Evolutionary conservation across 1,140 invertebrate species (phyloP), one percentile per base, ranked within the genome.

Genomic region (Gryllus bimaculatus): DNA sequence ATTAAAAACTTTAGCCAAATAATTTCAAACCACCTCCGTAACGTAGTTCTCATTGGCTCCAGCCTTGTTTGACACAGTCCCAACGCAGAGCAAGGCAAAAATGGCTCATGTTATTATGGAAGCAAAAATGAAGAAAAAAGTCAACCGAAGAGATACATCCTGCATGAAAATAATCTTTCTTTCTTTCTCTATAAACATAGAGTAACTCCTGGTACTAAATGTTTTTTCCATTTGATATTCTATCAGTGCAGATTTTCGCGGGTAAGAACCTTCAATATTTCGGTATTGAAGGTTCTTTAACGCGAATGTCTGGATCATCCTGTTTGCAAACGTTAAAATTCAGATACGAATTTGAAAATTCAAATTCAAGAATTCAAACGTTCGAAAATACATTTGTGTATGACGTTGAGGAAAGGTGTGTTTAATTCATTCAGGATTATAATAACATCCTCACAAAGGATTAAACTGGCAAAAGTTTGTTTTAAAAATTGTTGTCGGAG

Each of bases 391-490:
- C 75, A 75, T 82, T 81, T 78, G 82, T 84, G 0, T 84, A 85
- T 81, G 83, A 85, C 79, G 79, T 78, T 26, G 84, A 82, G 26
- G 83, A 85, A 82, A 83, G 83, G 81, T 83, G 82, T 74, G 84
- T 86, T 10, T 84, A 84, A 78, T 77, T 87, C 8, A 84, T 86
- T 80, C 81, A 84, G 81, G 84, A 85, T 75, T 86, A 83, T 80
- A 81, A 86, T 77, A 78, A 47, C 12, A 26, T 78, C 1, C 48
- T 84, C 10, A 84, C 82, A 26, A 84, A 78, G 7, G 0, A 66
- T 66, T 2, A 7, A 66, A 66, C 54, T 8, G 15, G 15, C 49
- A 77, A 78, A 76, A 83, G 82, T 80, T 82, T 80, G 47, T 81
- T 80, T n/a, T 81, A 74, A 74, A 85, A 74, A 73, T 84, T 81